Percentiles rank a stretch among this genome's conserved stretches.
These are phyloP conservation scores for Carassius gibelio DNA, from an alignment of 2,113 vertebrate species.

Conservation along the genomic window DNA sequence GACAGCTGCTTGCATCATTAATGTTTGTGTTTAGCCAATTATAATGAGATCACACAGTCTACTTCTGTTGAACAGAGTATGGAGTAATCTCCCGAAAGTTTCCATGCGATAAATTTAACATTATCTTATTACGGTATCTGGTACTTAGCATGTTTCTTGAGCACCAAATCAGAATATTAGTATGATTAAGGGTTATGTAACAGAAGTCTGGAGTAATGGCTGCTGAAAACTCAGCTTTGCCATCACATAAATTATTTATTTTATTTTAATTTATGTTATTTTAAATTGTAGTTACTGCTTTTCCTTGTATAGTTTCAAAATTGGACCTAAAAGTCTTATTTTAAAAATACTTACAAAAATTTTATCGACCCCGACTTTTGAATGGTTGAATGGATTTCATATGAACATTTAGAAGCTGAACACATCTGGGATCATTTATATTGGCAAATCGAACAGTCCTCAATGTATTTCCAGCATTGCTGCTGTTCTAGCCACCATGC, in stretches of 20 bases:
- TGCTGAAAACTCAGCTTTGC: too few species aligned
- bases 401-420: not conserved
- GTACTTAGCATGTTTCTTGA: not conserved
- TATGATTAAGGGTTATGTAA: not conserved
- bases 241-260: too few species aligned
- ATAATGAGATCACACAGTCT: not conserved
- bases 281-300: too few species aligned
- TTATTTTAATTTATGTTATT: too few species aligned
- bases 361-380: not conserved
- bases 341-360: not conserved
- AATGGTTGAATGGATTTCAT: not conserved
- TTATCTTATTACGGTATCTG: too few species aligned
- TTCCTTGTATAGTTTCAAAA: too few species aligned
- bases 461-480: not conserved
- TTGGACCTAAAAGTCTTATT: not conserved
- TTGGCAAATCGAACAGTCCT: not conserved
- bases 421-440: not conserved
- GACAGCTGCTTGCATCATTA: not conserved
- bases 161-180: not conserved
- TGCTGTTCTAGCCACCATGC: conserved; percentile 7
- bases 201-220: not conserved
- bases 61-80: not conserved
- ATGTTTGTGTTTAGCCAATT: not conserved
- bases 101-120: not conserved
- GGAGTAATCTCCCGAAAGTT: not conserved